Evolutionary conservation across 2,113 vertebrate species (phyloP).

Genomic region (Taxidea taxus): DNA sequence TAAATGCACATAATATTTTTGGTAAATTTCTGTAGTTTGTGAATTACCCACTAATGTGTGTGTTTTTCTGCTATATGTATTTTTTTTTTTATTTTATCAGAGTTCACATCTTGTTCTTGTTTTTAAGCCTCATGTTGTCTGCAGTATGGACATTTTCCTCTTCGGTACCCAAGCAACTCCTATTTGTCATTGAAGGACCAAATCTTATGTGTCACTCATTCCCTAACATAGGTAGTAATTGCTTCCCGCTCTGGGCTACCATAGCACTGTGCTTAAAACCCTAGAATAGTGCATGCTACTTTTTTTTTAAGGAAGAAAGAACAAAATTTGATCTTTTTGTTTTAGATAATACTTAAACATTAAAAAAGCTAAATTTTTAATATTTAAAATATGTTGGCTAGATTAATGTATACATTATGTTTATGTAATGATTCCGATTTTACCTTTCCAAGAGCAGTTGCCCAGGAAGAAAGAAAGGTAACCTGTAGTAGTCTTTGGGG

Average conservation of each 20-base stretch:
- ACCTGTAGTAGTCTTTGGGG: neutral
- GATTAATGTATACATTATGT: conserved; percentile 27
- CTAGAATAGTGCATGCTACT: neutral
- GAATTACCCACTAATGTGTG: neutral
- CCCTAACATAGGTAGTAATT: neutral
- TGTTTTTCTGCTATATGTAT: neutral
- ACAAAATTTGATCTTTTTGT: conserved; percentile 1
- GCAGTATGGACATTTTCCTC: neutral
- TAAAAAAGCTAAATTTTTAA: neutral
- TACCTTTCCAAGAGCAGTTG: neutral
- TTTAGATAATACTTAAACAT: conserved; percentile 32
- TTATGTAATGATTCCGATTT: conserved; percentile 28
- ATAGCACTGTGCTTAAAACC: neutral
- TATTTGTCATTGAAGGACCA: neutral
- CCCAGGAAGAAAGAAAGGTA: neutral
- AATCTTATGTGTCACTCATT: no score
- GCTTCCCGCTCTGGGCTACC: neutral
- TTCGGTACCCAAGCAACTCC: neutral
- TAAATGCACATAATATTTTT: neutral
- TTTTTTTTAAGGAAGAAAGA: neutral
- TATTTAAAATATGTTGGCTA: neutral
- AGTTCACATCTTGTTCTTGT: neutral
- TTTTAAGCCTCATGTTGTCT: neutral
- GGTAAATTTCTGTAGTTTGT: neutral
- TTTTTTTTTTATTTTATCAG: neutral